Conservation (phyloP, 2,888 invertebrate species). For the Neria commutata region DNA sequence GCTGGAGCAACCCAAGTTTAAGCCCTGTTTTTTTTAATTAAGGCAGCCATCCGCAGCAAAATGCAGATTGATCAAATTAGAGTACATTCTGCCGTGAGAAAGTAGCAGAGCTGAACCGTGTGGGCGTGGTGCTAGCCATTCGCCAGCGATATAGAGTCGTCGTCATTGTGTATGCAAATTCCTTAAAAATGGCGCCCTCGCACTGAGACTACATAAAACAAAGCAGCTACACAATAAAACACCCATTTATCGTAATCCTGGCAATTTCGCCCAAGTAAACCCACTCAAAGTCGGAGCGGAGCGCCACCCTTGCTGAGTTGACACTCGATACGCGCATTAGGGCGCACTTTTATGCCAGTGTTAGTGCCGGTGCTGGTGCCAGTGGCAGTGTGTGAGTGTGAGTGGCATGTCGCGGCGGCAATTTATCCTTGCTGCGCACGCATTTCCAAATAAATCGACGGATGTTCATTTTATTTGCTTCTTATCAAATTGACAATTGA, state of each 20-base stretch:
- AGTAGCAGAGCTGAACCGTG: too few species aligned
- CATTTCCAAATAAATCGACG: constrained; percentile 26
- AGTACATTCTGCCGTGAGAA: too few species aligned
- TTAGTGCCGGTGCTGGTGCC: neutral
- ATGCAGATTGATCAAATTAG: too few species aligned
- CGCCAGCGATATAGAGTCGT: too few species aligned
- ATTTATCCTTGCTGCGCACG: neutral
- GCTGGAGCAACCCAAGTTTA: too few species aligned
- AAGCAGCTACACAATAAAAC: constrained; percentile 35
- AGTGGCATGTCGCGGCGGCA: neutral
- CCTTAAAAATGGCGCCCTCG: constrained; percentile 22
- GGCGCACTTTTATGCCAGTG: neutral
- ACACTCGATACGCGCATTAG: neutral
- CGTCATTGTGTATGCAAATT: constrained; percentile 28
- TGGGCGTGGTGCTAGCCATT: too few species aligned
- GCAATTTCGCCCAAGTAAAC: constrained; percentile 38
- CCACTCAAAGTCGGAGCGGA: constrained; percentile 33
- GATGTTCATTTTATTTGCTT: constrained; percentile 32
- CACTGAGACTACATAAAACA: constrained; percentile 32
- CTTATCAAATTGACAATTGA: constrained; percentile 38
- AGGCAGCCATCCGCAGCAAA: too few species aligned
- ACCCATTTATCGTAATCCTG: constrained; percentile 39
- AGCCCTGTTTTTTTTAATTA: too few species aligned
- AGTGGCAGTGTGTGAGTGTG: neutral
- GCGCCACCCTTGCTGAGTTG: neutral